Evolutionary conservation across 2,888 invertebrate species (phyloP).

Genomic region (Aphidoletes aphidimyza): DNA sequence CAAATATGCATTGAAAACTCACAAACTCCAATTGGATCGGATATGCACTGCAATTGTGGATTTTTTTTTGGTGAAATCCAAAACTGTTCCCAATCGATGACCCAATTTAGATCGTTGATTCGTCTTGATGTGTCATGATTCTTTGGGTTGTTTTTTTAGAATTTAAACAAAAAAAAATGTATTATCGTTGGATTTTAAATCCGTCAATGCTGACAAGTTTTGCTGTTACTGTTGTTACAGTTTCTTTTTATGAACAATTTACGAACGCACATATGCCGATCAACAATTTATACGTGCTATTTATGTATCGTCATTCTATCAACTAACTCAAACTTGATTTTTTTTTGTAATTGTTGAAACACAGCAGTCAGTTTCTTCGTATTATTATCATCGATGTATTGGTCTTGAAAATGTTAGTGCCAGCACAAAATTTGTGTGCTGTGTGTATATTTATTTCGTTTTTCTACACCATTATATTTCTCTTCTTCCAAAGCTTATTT

Average conservation of each 20-base stretch:
- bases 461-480: no score
- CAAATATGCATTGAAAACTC: not conserved
- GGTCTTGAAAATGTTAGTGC: constrained; percentile 51
- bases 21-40: not conserved
- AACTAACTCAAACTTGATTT: constrained; percentile 53
- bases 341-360: not conserved
- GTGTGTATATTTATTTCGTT: not conserved
- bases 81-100: not conserved
- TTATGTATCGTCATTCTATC: constrained; percentile 40
- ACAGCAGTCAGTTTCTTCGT: constrained; percentile 41
- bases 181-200: not conserved
- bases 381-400: constrained; percentile 2
- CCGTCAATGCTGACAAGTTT: no score
- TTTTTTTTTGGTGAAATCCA: not conserved
- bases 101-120: not conserved
- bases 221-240: not conserved
- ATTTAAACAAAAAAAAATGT: not conserved
- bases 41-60: not conserved
- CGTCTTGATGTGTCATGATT: not conserved
- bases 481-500: not conserved
- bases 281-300: not conserved
- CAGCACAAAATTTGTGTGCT: not conserved
- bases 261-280: not conserved
- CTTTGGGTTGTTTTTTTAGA: no score
- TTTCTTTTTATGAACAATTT: not conserved